These are phyloP conservation scores for Zophobas atratus DNA, from an alignment of 1,140 invertebrate species.

Conservation along the genomic window DNA sequence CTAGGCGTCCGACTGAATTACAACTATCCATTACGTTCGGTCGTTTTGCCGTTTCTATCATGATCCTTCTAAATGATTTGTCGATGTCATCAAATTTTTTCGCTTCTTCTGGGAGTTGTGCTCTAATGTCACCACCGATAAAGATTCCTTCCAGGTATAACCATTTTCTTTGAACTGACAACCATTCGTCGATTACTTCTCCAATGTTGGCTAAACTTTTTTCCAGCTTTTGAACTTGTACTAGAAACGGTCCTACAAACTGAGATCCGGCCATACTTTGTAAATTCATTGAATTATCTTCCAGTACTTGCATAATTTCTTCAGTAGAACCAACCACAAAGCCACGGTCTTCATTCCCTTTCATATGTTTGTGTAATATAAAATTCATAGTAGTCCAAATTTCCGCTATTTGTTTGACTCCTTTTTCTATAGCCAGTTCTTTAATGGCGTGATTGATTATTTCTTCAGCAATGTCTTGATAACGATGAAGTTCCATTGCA, in stretches of 20 bases:
- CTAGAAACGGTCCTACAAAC: constrained; percentile 90
- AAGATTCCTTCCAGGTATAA: constrained; percentile 93
- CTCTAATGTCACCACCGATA: constrained; percentile 87
- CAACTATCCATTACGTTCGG: constrained; percentile 86
- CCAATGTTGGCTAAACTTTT: constrained; percentile 83
- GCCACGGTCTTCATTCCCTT: constrained; percentile 73
- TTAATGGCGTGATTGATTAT: constrained; percentile 91
- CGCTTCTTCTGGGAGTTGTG: constrained; percentile 89
- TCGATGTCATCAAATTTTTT: constrained; percentile 93
- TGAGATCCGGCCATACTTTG: constrained; percentile 93
- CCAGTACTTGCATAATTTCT: constrained; percentile 84
- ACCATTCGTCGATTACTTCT: constrained; percentile 90
- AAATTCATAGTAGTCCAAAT: constrained; percentile 84
- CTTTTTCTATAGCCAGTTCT: constrained; percentile 89
- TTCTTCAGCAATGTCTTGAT: constrained; percentile 86
- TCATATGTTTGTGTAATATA: constrained; percentile 77
- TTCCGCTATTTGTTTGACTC: constrained; percentile 83
- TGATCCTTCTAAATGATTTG: constrained; percentile 85
- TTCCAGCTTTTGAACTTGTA: constrained; percentile 88
- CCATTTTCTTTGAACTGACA: constrained; percentile 89
- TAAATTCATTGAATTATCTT: constrained; percentile 91
- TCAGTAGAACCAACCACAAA: constrained; percentile 87
- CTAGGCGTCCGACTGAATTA: constrained; percentile 78
- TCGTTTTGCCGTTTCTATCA: constrained; percentile 85
- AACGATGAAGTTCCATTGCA: constrained; percentile 89